Evolutionary conservation across 2,797 vertebrate genomes (phyloP).

Genomic region (Anguilla obscura): DNA sequence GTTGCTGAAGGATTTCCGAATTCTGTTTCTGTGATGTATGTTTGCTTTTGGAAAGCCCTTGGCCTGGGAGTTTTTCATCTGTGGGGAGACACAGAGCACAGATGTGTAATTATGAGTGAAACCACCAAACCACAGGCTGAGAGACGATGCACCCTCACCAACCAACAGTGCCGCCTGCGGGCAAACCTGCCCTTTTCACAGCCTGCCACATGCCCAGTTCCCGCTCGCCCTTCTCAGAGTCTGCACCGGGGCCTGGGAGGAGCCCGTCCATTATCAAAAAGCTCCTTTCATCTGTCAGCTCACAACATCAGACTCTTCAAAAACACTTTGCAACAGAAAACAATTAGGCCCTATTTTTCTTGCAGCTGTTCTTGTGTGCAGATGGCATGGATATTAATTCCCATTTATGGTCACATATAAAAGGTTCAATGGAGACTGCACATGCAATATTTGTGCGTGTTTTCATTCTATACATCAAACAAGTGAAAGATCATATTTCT

Average conservation of each 20-base stretch:
- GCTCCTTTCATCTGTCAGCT: neutral
- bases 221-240: neutral
- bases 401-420: neutral
- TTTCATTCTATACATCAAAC: neutral
- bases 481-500: neutral
- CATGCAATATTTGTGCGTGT: neutral
- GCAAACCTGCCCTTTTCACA: neutral
- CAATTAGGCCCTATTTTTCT: neutral
- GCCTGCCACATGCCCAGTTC: neutral
- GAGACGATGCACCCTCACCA: constrained; percentile 23
- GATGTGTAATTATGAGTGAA: constrained; percentile 2
- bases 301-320: neutral
- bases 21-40: neutral
- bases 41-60: constrained; percentile 16
- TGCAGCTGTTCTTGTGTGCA: neutral
- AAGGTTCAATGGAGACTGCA: neutral
- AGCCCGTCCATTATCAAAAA: neutral
- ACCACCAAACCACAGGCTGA: constrained; percentile 26
- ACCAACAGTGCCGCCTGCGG: constrained; percentile 14
- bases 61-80: constrained; percentile 22
- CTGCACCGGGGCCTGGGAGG: neutral
- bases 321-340: neutral
- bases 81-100: constrained; percentile 17
- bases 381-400: constrained; percentile 15
- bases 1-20: constrained; percentile 9